phyloP scores from a whole-genome alignment of 1,140 invertebrate species.

The Aphaenogaster rudis region DNA sequence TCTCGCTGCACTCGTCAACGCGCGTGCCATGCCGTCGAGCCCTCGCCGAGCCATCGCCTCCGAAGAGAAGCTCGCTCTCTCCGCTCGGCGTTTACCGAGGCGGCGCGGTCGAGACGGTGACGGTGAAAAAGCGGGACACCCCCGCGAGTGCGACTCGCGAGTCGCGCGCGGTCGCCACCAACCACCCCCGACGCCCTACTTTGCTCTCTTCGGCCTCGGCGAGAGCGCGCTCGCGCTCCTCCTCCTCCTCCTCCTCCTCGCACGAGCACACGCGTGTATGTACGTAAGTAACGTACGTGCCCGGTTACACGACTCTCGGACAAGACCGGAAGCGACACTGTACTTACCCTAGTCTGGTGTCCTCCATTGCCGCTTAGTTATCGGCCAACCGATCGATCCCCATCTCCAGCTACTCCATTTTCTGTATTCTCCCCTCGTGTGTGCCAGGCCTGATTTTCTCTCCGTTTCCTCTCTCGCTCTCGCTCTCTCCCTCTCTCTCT shows the following conservation, averaged over 20 bases:
- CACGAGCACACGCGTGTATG: not conserved
- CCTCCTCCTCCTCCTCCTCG: not conserved
- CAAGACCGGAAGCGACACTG: slow-evolving; percentile 8
- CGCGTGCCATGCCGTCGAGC: not conserved
- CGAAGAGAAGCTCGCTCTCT: not conserved
- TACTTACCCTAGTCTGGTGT: slow-evolving; percentile 73
- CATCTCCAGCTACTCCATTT: slow-evolving; percentile 71
- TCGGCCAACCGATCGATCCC: slow-evolving; percentile 73
- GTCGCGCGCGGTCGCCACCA: not conserved
- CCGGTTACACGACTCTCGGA: not conserved
- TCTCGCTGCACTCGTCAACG: not conserved
- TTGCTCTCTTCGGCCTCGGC: not conserved
- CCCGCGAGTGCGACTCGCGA: not conserved
- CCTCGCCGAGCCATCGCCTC: slow-evolving; percentile 12
- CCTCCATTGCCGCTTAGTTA: slow-evolving; percentile 73
- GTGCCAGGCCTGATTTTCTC: slow-evolving; percentile 16
- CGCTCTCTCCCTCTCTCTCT: not conserved
- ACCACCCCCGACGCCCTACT: slow-evolving; percentile 42
- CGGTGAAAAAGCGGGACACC: slow-evolving; percentile 37
- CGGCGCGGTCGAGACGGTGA: not conserved
- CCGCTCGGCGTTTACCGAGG: not conserved
- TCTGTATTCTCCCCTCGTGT: slow-evolving; percentile 39
- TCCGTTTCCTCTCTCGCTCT: not conserved
- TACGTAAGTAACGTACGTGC: not conserved
- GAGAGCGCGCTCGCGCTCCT: slow-evolving; percentile 11